Evolutionary conservation across 2,113 vertebrate genomes (phyloP), one percentile per base, ranked within the genome.

Genomic region (Anarhynchus alexandrinus): DNA sequence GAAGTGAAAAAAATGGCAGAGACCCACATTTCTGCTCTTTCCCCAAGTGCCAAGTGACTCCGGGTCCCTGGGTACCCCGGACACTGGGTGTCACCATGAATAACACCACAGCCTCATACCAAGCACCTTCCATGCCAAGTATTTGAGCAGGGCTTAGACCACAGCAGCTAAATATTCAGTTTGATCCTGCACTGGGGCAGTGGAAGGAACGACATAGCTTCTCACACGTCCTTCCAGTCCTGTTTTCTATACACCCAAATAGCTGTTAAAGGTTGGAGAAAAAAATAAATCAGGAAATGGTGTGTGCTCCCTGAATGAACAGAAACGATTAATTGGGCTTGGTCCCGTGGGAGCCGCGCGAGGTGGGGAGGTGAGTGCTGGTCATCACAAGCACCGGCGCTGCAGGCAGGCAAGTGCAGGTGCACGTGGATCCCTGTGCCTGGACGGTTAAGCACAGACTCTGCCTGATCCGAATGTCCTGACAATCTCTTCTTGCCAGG

Each of bases 361-460:
- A 42, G 1, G 1, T 29, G 29, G 27, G 18, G 20, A 61, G 32
- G 21, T 4, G 14, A 69, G 84, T 13, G 43, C 47, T 72, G 71
- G 47, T 80, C 57, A 54, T n/a, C 64, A 72, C n/a, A 86, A 64
- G 58, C n/a, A 34, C 30, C 25, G 58, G 51, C 1, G 5, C 57
- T 34, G 52, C 27, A 45, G 26, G 42, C 20, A 57, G 61, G 38
- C 0, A 0, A 52, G 29, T 8, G 45, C 47, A 82, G 43, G n/a
- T 27, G 27, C 30, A 29, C 0, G 5, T 14, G 26, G 52, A 55
- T 36, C 43, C 72, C n/a, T 55, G 22, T 34, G 67, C 43, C 58
- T 15, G 20, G 34, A 17, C 1, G 2, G 26, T 36, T 19, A 59
- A 70, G 22, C 14, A 57, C 21, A 2, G 2, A 52, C n/a, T 38